Conservation (phyloP, 2,113 vertebrate genomes). For the Petroica traversi region DNA sequence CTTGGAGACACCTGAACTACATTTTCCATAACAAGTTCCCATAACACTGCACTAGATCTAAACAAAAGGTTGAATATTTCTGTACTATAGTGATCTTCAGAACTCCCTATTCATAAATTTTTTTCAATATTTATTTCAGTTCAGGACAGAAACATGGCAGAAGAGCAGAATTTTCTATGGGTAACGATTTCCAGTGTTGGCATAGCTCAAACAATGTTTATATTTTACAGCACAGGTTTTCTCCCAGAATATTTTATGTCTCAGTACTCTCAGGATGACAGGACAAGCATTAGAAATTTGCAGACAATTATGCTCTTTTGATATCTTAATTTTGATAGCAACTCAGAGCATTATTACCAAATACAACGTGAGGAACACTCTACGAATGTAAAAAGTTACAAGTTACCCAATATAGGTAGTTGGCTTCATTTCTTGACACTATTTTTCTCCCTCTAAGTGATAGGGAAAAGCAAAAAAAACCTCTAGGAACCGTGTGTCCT, state of each 20-base stretch:
- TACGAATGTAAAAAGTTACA: neutral
- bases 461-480: neutral
- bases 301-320: neutral
- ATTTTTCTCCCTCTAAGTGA: neutral
- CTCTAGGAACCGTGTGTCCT: neutral
- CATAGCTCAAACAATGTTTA: neutral
- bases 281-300: neutral
- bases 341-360: neutral
- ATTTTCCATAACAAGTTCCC: neutral
- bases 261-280: neutral
- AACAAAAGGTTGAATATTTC: neutral
- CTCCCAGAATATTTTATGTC: neutral
- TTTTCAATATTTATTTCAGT: neutral
- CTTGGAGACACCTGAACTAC: neutral
- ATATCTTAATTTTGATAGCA: neutral
- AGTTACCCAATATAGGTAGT: neutral
- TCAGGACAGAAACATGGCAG: neutral
- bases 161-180: neutral
- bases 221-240: neutral
- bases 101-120: neutral
- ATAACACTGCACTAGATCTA: neutral
- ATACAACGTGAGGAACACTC: neutral
- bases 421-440: neutral
- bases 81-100: neutral
- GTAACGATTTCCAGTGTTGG: neutral